Base-by-base conservation (phyloP, 2,888 invertebrate species). In the Rhogogaster chlorosoma region DNA sequence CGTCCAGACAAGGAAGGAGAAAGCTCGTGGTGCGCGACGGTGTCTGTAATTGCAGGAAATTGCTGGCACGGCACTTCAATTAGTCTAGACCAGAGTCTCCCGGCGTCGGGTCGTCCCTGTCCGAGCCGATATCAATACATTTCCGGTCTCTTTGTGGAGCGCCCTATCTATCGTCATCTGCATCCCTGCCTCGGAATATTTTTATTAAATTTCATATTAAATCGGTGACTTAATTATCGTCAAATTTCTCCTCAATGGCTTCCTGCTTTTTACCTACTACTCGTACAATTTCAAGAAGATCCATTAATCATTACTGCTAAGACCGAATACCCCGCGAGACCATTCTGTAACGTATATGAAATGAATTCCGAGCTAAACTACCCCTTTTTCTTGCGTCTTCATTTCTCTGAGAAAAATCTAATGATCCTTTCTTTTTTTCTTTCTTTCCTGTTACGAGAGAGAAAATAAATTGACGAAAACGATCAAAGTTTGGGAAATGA, bases 41-140 rank as follows among this genome's bases (percentile, higher is more conserved):
- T 86, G 88, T 88, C 89, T 87, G 89, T 92, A 92, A 92, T 92
- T 90, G 89, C 88, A 88, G 90, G 90, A 92, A 92, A 92, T 92
- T 92, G 90, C 90, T 87, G 88, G 87, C 89, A 89, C 89, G 88
- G 87, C 85, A 87, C 88, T 88, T 88, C 91, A 91, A 92, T 92
- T 90, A 91, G 87, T 87, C 88, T 86, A 86, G 89, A 80, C 80
- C 80, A 57, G 61, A 80, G 80, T 80, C 80, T 80, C 57, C 80
- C 57, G 80, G 80, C 36, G 57, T 80, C 61, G 80, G 61, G 49
- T 29, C 49, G 57, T 36, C 80, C 77, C 77, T 77, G 77, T 77
- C 77, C 77, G 9, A 77, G 36, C 77, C 61, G 80, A 80, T 80
- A 80, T 80, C 80, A 57, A 80, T 80, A 80, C 80, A 80, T 80